Base-by-base conservation (phyloP, 1,140 invertebrate genomes). In the Cephus cinctus region DNA sequence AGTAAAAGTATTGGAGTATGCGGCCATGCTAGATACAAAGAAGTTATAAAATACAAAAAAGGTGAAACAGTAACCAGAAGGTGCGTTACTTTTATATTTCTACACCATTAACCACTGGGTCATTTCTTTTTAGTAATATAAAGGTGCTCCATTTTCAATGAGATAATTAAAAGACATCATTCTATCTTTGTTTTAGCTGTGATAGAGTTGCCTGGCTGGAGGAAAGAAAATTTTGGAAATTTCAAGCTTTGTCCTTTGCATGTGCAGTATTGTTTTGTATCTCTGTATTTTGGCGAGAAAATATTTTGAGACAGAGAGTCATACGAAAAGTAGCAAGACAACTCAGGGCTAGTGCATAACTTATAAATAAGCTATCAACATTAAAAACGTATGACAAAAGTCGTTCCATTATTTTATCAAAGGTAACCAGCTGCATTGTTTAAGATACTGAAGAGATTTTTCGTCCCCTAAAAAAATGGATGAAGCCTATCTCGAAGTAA, bases 171-270 rank as follows among this genome's bases (percentile, higher is more conserved):
- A 42, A 19, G 23, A 27, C 11, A 19, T 4, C 40, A 5, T 43
- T 45, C 50, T 32, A 52, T 38, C 50, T 40, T 46, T 52, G 42
- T 75, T 81, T 47, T 56, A 81, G 85, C 61, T 87, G 85, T 62
- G 84, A 86, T 53, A 78, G 75, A 53, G 82, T 86, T 11, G 83
- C 80, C 12, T 87, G 84, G 75, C 77, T 89, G 21, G 88, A 90
- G 61, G 87, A 90, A 67, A 75, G 80, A 44, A 81, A 85, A 32
- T 96, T 90, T 73, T 91, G 91, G 83, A 85, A 89, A 61, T 95
- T 96, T 68, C 86, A 92, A 63, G 80, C 80, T 9, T 82, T 85
- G 50, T 86, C 87, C 71, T 85, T 91, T 58, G 65, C 83, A 0
- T 43, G 86, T 21, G 84, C 85, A 6, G 51, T 86, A 4, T 56